Percentiles rank a stretch among this genome's conserved stretches.
These are phyloP conservation scores for Anarhynchus alexandrinus DNA, from an alignment of 2,113 vertebrate species.

Conservation along the genomic window DNA sequence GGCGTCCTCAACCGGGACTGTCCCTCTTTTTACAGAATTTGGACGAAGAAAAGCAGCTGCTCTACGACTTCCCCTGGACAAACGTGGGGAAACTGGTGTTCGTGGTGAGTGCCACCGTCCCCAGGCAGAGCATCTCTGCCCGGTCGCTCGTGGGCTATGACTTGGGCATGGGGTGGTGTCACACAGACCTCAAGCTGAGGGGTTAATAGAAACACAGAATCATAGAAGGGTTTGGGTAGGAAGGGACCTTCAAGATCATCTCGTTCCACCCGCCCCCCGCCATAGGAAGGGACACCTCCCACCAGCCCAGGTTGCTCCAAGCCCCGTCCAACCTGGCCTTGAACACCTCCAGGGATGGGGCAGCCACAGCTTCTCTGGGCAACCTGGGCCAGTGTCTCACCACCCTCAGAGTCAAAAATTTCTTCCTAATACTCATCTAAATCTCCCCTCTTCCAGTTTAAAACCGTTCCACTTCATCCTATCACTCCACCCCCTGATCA, in stretches of 20 bases:
- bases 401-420: not conserved
- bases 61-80: constrained; percentile 98
- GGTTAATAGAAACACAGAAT: not conserved
- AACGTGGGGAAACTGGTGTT: constrained; percentile 98
- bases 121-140: not conserved
- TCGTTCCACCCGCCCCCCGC: not conserved
- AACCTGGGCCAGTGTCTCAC: not conserved
- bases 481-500: not conserved
- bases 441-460: not conserved
- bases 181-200: accelerated
- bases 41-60: constrained; percentile 88
- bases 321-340: not conserved
- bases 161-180: accelerated
- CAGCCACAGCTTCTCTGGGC: not conserved
- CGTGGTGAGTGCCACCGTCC: constrained; percentile 82
- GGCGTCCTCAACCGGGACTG: not conserved
- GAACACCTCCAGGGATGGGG: not conserved
- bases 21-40: constrained; percentile 78
- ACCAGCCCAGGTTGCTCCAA: not conserved
- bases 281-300: not conserved
- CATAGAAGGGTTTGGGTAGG: not conserved
- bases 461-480: not conserved
- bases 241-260: not conserved
- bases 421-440: not conserved
- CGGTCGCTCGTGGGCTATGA: accelerated